phyloP scores from a whole-genome alignment of 1,140 invertebrate genomes.

The Zaprionus inermis region DNA sequence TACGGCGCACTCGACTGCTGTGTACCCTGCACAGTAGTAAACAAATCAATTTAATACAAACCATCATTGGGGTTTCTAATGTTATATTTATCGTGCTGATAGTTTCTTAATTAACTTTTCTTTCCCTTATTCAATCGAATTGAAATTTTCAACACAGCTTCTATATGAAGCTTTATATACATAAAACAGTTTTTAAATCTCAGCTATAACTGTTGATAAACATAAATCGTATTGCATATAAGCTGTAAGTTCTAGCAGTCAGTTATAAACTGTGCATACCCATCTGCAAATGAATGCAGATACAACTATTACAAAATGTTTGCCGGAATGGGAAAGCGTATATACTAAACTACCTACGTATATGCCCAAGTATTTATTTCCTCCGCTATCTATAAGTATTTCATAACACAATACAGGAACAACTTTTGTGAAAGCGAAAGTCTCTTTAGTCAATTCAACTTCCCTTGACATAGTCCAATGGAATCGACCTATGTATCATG shows the following conservation, averaged over 20 bases:
- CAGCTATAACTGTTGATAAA: no score
- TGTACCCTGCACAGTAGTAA: not conserved
- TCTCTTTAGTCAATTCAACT: not conserved
- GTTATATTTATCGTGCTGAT: no score
- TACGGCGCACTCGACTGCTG: not conserved
- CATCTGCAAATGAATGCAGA: not conserved
- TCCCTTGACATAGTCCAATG: constrained; percentile 7
- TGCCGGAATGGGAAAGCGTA: not conserved
- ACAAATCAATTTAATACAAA: no score
- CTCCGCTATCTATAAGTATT: not conserved
- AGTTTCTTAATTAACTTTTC: no score
- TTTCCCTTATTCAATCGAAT: no score
- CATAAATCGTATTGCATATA: not conserved
- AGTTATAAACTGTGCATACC: not conserved
- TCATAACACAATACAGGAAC: not conserved
- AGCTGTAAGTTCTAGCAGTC: not conserved
- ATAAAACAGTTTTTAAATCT: no score
- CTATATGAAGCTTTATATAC: no score
- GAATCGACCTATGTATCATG: constrained; percentile 18
- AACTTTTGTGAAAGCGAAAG: constrained; percentile 1
- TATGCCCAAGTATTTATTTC: not conserved
- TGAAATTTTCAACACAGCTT: no score
- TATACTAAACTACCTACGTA: not conserved
- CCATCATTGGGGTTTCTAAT: no score
- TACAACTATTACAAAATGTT: not conserved